These are phyloP conservation scores for Pristionchus japonicus DNA, from an alignment of 2,888 invertebrate species.

Conservation along the genomic window DNA sequence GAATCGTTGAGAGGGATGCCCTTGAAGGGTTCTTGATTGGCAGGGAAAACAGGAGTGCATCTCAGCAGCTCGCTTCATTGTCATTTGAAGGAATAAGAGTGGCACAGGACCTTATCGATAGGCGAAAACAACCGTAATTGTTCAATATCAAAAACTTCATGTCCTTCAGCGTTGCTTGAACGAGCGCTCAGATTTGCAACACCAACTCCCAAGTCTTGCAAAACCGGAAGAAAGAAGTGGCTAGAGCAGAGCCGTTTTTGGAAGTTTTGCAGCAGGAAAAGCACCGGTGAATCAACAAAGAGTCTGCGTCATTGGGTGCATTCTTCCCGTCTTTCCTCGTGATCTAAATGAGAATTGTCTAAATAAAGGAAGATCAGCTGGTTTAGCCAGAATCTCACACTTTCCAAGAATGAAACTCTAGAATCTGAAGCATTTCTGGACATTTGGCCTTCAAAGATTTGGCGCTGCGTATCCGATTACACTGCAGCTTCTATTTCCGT, in stretches of 20 bases:
- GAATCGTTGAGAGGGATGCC: too few relatives aligned
- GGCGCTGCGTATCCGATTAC: background rate
- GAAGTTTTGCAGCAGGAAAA: background rate
- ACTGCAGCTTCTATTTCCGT: background rate
- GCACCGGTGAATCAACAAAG: background rate
- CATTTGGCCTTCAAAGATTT: background rate
- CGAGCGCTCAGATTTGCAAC: too few relatives aligned
- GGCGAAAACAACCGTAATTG: background rate
- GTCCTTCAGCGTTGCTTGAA: too few relatives aligned
- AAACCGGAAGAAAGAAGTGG: too few relatives aligned
- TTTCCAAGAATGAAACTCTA: background rate
- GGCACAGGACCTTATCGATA: background rate
- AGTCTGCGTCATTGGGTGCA: background rate
- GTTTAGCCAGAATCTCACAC: background rate
- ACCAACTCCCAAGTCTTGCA: too few relatives aligned
- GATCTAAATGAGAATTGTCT: background rate
- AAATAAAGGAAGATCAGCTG: background rate
- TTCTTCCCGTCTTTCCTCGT: background rate
- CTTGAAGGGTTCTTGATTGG: background rate
- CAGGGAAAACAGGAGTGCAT: background rate
- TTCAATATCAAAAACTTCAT: background rate
- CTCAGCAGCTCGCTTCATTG: too few relatives aligned
- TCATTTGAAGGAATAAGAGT: background rate
- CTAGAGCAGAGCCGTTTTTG: too few relatives aligned
- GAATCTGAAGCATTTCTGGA: background rate